Base-by-base conservation (phyloP, 2,888 invertebrate species). In the Hyalella azteca region DNA sequence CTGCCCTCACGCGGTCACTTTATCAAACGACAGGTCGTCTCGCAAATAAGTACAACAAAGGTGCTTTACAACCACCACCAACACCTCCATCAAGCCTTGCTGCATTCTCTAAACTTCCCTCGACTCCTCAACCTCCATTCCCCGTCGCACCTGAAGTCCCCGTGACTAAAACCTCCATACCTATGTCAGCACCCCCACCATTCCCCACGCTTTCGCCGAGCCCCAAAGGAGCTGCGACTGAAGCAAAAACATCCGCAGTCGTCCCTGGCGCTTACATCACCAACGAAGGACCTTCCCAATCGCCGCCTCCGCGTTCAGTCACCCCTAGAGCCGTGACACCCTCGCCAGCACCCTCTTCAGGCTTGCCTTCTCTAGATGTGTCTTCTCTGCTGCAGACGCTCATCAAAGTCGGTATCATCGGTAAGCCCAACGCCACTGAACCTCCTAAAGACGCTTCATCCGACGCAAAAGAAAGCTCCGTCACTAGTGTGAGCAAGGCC, bases 321-420 rank as follows among this genome's bases (percentile, higher is more conserved):
- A 45, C 76, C 13, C 80, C 78, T 0, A 59, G 78, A n/a, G 32
- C n/a, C 41, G 32, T 50, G 7, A 45, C 73, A 36, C 36, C 76
- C 45, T 32, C 78, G 3, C 41, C 60, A n/a, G 29, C 73, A n/a
- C 77, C 77, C 26, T 59, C 54, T 2, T n/a, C 41, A 5, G 29
- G 66, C 36, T 45, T 60, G 1, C 73, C 79, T 0, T 54, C 77
- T 13, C 48, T 88, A 3, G 94, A 95, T 86, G 93, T 97, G 36
- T 93, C 91, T 82, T 94, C 95, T 85, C 89, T 97, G 40, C 94
- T 96, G 87, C 93, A 94, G 83, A 94, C 95, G 88, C 89, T 97
- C 9, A 92, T 96, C 0, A 93, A 93, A 0, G 93, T 94, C 1
- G 97, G 95, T n/a, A 92, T 95, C 76, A 91, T 95, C 48, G 91